These are phyloP conservation scores for Hyperoplus lanceolatus DNA, from an alignment of 2,797 vertebrate genomes.

Conservation along the genomic window DNA sequence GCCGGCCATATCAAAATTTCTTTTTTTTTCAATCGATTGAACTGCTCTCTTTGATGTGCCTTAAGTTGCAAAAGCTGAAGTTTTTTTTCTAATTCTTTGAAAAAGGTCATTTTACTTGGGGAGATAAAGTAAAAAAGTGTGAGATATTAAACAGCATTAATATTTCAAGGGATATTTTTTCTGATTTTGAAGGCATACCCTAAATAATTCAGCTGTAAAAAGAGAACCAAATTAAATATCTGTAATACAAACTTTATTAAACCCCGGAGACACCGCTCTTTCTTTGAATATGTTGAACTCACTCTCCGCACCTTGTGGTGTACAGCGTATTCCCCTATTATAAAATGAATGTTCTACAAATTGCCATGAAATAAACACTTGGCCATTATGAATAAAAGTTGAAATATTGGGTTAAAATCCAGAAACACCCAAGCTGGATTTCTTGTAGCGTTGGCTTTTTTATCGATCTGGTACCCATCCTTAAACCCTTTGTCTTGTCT, in stretches of 20 bases:
- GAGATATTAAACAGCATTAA: constrained; percentile 6
- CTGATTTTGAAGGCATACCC: background rate
- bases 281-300: constrained; percentile 2
- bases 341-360: background rate
- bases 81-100: constrained; percentile 12
- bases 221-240: background rate
- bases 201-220: constrained; percentile 4
- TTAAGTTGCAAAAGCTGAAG: constrained; percentile 20
- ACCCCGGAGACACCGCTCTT: background rate
- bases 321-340: background rate
- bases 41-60: constrained; percentile 58
- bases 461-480: background rate
- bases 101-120: constrained; percentile 1
- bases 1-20: constrained; percentile 30
- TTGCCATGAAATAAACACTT: background rate
- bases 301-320: background rate
- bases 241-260: constrained; percentile 12
- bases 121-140: constrained; percentile 8
- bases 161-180: constrained; percentile 23
- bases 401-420: background rate
- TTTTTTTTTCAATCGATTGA: constrained; percentile 42
- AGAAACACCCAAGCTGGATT: background rate
- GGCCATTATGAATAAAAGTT: background rate
- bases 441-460: background rate
- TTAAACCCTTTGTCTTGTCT: constrained; percentile 12